Evolutionary conservation across 2,113 vertebrate genomes (phyloP).

Genomic region (Equus quagga): DNA sequence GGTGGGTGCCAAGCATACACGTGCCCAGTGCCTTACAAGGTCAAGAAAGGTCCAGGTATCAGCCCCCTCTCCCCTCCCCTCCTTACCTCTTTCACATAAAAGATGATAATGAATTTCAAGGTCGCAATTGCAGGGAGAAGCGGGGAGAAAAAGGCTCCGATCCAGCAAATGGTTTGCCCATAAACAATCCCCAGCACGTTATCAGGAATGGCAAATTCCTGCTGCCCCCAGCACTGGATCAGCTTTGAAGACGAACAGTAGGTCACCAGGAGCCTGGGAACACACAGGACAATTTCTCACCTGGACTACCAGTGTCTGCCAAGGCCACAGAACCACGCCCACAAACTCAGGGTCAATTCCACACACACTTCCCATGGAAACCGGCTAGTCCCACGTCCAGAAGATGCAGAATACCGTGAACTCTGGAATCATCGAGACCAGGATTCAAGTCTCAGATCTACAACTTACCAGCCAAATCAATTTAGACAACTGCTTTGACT

Average conservation of each 20-base stretch:
- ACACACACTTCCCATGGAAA: background rate
- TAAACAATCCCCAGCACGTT: slow-evolving; percentile 97
- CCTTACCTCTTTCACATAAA: slow-evolving; percentile 97
- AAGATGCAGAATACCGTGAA: background rate
- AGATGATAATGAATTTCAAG: slow-evolving; percentile 95
- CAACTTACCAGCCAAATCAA: background rate
- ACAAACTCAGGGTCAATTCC: background rate
- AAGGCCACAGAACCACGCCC: background rate
- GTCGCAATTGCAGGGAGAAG: slow-evolving; percentile 95
- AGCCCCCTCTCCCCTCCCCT: fast-evolving
- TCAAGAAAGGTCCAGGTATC: no score
- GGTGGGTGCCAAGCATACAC: background rate
- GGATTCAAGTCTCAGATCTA: background rate
- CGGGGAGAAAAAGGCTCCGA: slow-evolving; percentile 96
- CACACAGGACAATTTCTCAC: background rate
- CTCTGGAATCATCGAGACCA: background rate
- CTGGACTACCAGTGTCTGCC: background rate
- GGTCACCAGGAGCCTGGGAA: slow-evolving; percentile 91
- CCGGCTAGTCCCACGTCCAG: background rate
- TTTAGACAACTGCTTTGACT: background rate
- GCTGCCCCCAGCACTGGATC: slow-evolving; percentile 91
- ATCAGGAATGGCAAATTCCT: slow-evolving; percentile 95
- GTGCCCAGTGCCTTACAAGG: background rate
- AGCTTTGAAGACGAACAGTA: slow-evolving; percentile 88
- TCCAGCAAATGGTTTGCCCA: slow-evolving; percentile 99